Base-by-base conservation (phyloP, 1,140 invertebrate genomes). In the Zaprionus lachaisei region DNA sequence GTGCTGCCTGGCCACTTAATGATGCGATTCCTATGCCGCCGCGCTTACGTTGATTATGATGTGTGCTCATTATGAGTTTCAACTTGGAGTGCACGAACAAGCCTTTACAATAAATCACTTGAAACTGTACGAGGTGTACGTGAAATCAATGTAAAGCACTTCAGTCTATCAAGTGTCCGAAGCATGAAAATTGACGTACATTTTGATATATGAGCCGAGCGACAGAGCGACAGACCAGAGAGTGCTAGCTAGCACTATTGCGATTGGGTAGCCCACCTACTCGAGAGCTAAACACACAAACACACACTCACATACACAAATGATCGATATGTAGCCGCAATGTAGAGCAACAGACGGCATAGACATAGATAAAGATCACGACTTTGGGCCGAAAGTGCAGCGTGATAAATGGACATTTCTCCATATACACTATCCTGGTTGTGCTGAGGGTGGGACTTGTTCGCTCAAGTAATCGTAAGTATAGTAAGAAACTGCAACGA, bases 101-200 rank as follows among this genome's bases (percentile, higher is more conserved):
- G 85, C 86, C 85, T 85, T 89, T 90, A 89, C 85, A 89, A 85
- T 90, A 90, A 90, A 89, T 89, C 85, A 89, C 85, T 89, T 89
- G 85, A 89, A 82, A 85, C 75, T 67, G 86, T 60, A 67, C 31
- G 68, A 60, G 61, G 81, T 47, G 81, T 90, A 82, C 68, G 85
- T 85, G 85, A 89, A 89, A 89, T 89, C 85, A 89, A 89, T 89
- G 85, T 89, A 85, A 89, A 79, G 85, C 85, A 89, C 85, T 89
- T 90, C 85, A 89, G 79, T 90, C 85, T 90, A 90, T 91, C 79
- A 87, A 91, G 87, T 91, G 87, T 87, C 87, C 77, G 61, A 80
- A 83, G 89, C 87, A 91, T 81, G 87, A 81, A 91, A 91, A 87
- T 91, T 84, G 87, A 91, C 87, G 89, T 91, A 82, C 75, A 91